These are phyloP conservation scores for Acanthosepion pharaonis DNA, from an alignment of 2,888 invertebrate genomes.

Conservation along the genomic window DNA sequence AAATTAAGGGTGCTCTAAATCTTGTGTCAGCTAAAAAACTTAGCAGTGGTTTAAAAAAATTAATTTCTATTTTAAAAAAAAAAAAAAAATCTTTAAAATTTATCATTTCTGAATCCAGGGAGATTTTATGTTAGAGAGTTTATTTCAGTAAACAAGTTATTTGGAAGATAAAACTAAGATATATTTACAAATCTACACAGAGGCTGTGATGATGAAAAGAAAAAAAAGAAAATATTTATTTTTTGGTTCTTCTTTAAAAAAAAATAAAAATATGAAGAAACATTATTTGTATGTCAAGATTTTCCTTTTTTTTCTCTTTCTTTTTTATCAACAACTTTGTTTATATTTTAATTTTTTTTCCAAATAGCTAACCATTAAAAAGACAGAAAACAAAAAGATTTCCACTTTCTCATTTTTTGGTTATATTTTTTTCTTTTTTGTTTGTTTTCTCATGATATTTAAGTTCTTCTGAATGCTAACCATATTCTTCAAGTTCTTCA, in stretches of 20 bases:
- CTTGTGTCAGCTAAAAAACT: neutral
- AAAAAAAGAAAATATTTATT: neutral
- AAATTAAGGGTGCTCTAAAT: neutral
- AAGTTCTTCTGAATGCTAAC: too few relatives aligned
- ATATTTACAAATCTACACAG: neutral
- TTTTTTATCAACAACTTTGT: neutral
- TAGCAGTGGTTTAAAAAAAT: neutral
- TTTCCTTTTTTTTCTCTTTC: neutral
- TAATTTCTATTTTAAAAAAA: neutral
- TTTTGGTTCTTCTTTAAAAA: neutral
- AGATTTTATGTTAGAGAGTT: neutral
- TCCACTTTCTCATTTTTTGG: too few relatives aligned
- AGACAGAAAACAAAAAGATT: neutral
- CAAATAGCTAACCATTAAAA: neutral
- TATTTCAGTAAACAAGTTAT: too few relatives aligned
- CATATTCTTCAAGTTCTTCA: too few relatives aligned
- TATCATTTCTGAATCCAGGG: neutral
- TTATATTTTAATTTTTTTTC: neutral
- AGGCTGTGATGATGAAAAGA: neutral
- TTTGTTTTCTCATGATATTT: too few relatives aligned
- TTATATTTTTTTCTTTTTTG: too few relatives aligned
- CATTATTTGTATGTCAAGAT: neutral
- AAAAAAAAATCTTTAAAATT: neutral
- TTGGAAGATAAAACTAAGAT: too few relatives aligned
- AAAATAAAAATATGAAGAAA: neutral